Base-by-base conservation (phyloP, 1,140 invertebrate genomes). In the Drosophila pectinifera region DNA sequence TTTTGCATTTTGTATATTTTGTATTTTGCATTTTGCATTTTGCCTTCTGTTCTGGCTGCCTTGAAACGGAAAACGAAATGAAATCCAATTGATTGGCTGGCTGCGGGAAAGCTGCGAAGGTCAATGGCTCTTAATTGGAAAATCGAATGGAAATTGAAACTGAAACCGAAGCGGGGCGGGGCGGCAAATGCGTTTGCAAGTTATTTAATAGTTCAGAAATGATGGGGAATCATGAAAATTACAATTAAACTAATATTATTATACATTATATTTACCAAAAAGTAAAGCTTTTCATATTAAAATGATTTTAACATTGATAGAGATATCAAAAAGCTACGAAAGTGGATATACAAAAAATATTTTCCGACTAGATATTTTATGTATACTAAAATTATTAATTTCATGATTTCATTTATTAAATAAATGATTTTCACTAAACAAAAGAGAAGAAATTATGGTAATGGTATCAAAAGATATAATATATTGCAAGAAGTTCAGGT, bases 91-190 rank as follows among this genome's bases (percentile, higher is more conserved):
- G 57, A 63, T 86, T 81, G 80, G 77, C 57, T 63, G 46, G 48
- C 41, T 58, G 31, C 36, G 49, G 18, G 28, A 42, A 39, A 42
- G 31, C 39, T 16, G 31, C 67, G 59, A 86, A 86, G 83, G 83
- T 86, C 83, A 86, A 83, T 88, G 83, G 48, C 42, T 64, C 72
- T 81, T 73, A 62, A 80, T 74, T 74, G 67, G 48, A 10, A 56
- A 64, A 22, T 53, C 49, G 49, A 53, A 53, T 36, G 49, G 31
- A 22, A 53, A 51, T 53, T 53, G 49, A 53, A 58, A 63, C 34
- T 34, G 74, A 48, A 74, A 55, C 31, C 20, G 26, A 48, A 58
- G 16, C 36, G 26, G 20, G 3, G 31, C 36, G 38, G n/a, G 1
- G 31, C 42, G 42, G 0, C 5, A 1, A 11, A 13, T 14, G 28